Conservation (phyloP, 2,797 vertebrate species). For the Aldrovandia affinis region DNA sequence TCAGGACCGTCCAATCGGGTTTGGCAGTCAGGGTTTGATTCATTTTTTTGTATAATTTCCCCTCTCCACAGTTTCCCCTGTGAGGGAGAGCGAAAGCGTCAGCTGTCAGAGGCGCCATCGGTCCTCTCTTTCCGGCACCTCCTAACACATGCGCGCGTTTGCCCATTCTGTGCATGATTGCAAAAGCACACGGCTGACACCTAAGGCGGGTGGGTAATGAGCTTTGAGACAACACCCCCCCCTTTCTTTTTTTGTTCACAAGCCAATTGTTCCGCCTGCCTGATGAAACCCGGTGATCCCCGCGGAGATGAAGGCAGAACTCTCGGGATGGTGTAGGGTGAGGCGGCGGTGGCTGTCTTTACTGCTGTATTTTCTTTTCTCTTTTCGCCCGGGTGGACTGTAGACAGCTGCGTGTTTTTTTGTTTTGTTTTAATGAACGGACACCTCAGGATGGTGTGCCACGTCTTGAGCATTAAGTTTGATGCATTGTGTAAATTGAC, state of each 20-base stretch:
- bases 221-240: conserved; percentile 34
- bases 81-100: neutral
- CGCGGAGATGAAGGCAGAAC: neutral
- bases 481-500: neutral
- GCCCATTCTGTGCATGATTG: conserved; percentile 14
- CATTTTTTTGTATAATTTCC: neutral
- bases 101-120: neutral
- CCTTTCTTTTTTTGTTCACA: conserved; percentile 13
- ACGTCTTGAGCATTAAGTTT: neutral
- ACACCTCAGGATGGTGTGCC: neutral
- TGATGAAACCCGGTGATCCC: conserved; percentile 7
- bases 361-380: neutral
- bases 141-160: neutral
- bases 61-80: neutral
- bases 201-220: conserved; percentile 32
- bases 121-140: neutral
- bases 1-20: neutral
- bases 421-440: neutral
- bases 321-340: neutral
- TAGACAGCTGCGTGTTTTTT: neutral
- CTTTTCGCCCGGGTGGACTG: neutral
- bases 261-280: neutral
- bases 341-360: conserved; percentile 9
- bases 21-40: neutral
- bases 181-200: conserved; percentile 27